Conservation (phyloP, 2,113 vertebrate genomes). For the Microtus montanus region DNA sequence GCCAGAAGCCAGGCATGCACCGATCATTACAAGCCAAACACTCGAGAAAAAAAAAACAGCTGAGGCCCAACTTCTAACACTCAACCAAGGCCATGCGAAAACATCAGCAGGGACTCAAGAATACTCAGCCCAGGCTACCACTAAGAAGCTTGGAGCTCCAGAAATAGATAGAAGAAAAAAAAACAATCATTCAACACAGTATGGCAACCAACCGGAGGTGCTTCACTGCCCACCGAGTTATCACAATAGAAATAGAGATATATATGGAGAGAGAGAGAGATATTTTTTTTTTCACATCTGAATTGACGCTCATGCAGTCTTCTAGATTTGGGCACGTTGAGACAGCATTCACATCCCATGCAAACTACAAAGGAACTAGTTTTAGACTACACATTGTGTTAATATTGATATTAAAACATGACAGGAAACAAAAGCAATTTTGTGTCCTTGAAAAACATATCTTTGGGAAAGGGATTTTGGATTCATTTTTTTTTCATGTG, state of each 20-base stretch:
- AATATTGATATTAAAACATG: constrained; percentile 90
- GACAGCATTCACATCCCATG: constrained; percentile 94
- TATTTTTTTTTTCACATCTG: constrained; percentile 86
- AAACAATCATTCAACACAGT: constrained; percentile 88
- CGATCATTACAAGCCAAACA: constrained; percentile 88
- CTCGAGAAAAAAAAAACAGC: constrained; percentile 88
- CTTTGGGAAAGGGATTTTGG: constrained; percentile 57
- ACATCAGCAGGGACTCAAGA: constrained; percentile 88
- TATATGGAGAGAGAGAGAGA: constrained; percentile 82
- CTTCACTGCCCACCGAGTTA: constrained; percentile 86
- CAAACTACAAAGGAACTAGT: constrained; percentile 92
- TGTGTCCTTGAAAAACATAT: constrained; percentile 79
- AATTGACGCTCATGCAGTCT: constrained; percentile 91
- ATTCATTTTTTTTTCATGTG: background rate
- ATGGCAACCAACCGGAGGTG: constrained; percentile 86
- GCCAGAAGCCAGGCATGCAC: constrained; percentile 90
- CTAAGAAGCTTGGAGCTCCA: constrained; percentile 90
- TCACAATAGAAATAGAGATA: constrained; percentile 85
- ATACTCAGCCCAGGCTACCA: constrained; percentile 89
- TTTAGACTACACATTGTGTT: constrained; percentile 90
- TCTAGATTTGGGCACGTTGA: constrained; percentile 88
- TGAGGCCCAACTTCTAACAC: constrained; percentile 90
- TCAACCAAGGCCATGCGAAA: constrained; percentile 92
- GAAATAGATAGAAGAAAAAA: constrained; percentile 85
- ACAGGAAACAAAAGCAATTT: constrained; percentile 87